Base-by-base conservation (phyloP, 2,888 invertebrate species). In the Noctua janthe region DNA sequence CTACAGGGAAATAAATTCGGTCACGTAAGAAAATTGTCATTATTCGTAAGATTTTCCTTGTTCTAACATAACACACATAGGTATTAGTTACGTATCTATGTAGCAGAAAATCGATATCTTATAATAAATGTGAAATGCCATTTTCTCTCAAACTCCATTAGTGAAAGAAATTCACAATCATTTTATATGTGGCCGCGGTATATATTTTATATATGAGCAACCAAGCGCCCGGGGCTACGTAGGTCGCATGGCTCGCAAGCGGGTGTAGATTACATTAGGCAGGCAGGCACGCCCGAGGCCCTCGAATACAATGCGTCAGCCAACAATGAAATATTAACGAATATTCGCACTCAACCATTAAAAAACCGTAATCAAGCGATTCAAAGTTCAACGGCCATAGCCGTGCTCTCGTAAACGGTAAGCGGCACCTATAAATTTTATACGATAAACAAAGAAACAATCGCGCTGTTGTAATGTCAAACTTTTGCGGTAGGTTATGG, bases 381-480 rank as follows among this genome's bases (percentile, higher is more conserved):
- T 94, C 92, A 94, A 92, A 95, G 97, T 95, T 97, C 96, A 96
- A 95, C 93, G 95, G 90, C 94, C 95, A 94, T 87, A 91, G 93
- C 92, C 92, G 91, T 91, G 91, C 91, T 92, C 89, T 90, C 91
- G 86, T 95, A 95, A 94, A 95, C 92, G 91, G 93, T 92, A 93
- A 92, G 91, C 91, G 92, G 93, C 92, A 92, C 91, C 90, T 90
- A 90, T 90, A 94, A 96, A 95, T 94, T 94, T 94, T 93, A 94
- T 95, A 93, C 94, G 93, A 95, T 95, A 96, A 96, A 96, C 96
- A 97, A 94, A 94, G 96, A 95, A 96, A 95, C 95, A 95, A 95
- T 95, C 93, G 93, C 84, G 84, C 86, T 87, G 90, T 91, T 92
- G 92, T 94, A 94, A 95, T 95, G 94, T 94, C 95, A 95, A 94